Evolutionary conservation across 1,140 invertebrate species (phyloP).

Genomic region (Odontomachus brunneus): DNA sequence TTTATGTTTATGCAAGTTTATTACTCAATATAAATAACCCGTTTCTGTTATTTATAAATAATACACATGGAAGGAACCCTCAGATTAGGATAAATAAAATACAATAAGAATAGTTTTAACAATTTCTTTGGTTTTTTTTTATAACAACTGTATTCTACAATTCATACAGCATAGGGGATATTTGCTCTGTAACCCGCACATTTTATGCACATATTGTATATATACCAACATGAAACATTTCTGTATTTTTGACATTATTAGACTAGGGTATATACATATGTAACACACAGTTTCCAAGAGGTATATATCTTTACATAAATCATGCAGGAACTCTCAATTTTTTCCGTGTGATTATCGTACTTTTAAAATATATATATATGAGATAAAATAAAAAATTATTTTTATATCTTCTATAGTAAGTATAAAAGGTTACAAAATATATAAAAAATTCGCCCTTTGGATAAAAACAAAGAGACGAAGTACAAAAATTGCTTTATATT

Average conservation of each 20-base stretch:
- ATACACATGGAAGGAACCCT: background rate
- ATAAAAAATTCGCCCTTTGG: slow-evolving; percentile 41
- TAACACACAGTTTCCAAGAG: slow-evolving; percentile 12
- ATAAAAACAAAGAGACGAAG: slow-evolving; percentile 46
- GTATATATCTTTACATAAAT: slow-evolving; percentile 3
- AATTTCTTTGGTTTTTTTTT: slow-evolving; percentile 51
- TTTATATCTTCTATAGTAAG: background rate
- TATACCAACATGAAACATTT: background rate
- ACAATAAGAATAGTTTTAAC: slow-evolving; percentile 37
- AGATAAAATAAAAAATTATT: slow-evolving; percentile 32
- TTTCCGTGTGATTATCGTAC: background rate
- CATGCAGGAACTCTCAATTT: slow-evolving; percentile 24
- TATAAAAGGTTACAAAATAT: slow-evolving; percentile 48
- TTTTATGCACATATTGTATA: background rate
- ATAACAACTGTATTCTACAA: slow-evolving; percentile 37
- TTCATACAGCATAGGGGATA: slow-evolving; percentile 1
- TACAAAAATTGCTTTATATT: slow-evolving; percentile 39
- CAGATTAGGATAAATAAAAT: slow-evolving; percentile 37
- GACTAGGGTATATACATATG: slow-evolving; percentile 34
- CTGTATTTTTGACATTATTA: slow-evolving; percentile 16
- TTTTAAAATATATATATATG: slow-evolving; percentile 18
- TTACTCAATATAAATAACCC: slow-evolving; percentile 3
- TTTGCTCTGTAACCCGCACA: background rate
- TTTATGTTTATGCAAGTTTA: slow-evolving; percentile 25
- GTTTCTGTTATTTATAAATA: background rate